Conservation (phyloP, 2,797 vertebrate species). For the Acridotheres tristis region DNA sequence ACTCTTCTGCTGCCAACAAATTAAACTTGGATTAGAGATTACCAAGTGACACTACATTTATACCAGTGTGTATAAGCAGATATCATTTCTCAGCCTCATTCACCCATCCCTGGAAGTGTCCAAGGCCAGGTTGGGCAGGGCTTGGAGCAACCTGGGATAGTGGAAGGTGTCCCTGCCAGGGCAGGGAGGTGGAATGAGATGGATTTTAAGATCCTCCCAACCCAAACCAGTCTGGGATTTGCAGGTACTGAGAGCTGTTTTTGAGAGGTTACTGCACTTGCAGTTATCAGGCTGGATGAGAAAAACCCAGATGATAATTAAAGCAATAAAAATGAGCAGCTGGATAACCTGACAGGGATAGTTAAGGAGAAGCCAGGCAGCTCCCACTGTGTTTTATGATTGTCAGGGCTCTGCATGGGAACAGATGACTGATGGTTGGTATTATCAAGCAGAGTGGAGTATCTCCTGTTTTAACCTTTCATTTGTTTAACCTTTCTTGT, state of each 20-base stretch:
- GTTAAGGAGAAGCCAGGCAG: not conserved
- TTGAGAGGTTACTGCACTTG: not conserved
- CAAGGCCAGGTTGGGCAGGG: fast-evolving
- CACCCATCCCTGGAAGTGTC: not conserved
- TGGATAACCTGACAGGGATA: not conserved
- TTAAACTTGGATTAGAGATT: not conserved
- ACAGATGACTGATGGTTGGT: not conserved
- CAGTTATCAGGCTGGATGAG: not conserved
- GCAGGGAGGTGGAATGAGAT: not conserved
- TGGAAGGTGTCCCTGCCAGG: not conserved
- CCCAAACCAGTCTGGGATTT: not conserved
- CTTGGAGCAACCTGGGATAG: fast-evolving
- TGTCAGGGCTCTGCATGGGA: not conserved
- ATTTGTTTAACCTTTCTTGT: conserved; percentile 13
- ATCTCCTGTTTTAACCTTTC: not conserved
- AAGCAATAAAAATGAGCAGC: not conserved
- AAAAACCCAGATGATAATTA: not conserved
- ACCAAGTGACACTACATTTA: not conserved
- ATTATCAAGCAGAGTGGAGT: not conserved
- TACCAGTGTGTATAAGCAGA: fast-evolving
- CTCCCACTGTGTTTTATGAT: not conserved
- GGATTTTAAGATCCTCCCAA: not conserved
- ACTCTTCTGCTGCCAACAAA: not conserved
- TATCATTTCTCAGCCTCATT: not conserved
- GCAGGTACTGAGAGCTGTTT: not conserved